Evolutionary conservation across 2,797 vertebrate genomes (phyloP).

Genomic region (Eupleurogrammus muticus): DNA sequence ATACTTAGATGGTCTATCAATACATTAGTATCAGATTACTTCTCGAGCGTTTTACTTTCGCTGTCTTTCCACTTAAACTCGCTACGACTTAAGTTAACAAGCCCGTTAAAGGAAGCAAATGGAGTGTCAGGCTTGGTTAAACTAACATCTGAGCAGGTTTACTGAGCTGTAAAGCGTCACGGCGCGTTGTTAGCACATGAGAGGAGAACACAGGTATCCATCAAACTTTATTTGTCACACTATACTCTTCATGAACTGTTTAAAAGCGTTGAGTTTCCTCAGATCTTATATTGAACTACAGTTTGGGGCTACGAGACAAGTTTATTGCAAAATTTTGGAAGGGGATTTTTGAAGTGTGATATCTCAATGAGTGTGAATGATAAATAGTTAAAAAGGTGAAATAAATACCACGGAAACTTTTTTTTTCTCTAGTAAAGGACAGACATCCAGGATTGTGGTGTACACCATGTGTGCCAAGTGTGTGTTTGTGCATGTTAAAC

Average conservation of each 20-base stretch:
- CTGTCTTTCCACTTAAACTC: conserved; percentile 27
- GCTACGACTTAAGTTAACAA: conserved; percentile 24
- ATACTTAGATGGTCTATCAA: too few relatives aligned
- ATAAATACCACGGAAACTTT: background rate
- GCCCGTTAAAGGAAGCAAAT: background rate
- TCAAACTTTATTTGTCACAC: too few relatives aligned
- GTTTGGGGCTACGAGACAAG: background rate
- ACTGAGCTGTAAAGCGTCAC: conserved; percentile 52
- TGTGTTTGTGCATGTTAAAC: conserved; percentile 35
- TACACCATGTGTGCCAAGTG: conserved; percentile 20
- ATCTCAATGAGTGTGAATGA: background rate
- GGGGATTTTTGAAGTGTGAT: background rate
- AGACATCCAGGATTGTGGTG: conserved; percentile 1
- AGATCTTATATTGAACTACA: background rate
- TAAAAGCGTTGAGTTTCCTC: background rate
- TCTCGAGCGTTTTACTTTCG: background rate
- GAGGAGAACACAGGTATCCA: conserved; percentile 5
- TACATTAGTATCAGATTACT: too few relatives aligned
- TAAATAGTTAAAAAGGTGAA: background rate
- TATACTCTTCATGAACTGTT: conserved; percentile 14
- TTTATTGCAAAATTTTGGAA: background rate
- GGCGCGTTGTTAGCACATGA: conserved; percentile 19
- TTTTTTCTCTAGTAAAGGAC: background rate
- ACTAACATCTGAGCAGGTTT: conserved; percentile 47
- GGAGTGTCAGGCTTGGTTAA: conserved; percentile 18